Percentiles rank a stretch among this genome's conserved stretches.
phyloP scores from a whole-genome alignment of 2,888 invertebrate genomes.

The Drosophila aldrichi region DNA sequence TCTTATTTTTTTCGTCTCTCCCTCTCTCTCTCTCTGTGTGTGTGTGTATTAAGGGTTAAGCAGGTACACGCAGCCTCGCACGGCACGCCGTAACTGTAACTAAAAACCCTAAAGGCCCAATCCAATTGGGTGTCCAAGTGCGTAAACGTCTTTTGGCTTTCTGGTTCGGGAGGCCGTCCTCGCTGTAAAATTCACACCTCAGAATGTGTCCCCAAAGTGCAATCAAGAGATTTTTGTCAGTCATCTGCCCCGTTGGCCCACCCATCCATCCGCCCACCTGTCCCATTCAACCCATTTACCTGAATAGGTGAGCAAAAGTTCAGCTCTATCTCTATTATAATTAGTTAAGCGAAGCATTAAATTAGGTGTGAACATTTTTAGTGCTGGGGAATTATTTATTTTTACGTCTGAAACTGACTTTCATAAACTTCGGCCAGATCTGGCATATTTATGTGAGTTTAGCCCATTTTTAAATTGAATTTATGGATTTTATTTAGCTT shows the following conservation, averaged over 20 bases:
- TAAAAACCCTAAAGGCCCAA: constrained; percentile 56
- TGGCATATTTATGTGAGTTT: constrained; percentile 6
- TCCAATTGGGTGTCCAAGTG: constrained; percentile 28
- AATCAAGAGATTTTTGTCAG: constrained; percentile 69
- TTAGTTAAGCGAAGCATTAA: constrained; percentile 65
- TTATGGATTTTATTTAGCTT: neutral
- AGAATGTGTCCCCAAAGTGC: constrained; percentile 75
- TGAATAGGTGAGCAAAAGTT: constrained; percentile 6
- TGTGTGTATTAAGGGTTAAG: constrained; percentile 72
- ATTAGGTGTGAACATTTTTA: constrained; percentile 69
- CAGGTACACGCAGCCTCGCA: constrained; percentile 62
- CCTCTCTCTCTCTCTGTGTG: too few relatives aligned
- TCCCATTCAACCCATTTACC: neutral
- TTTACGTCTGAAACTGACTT: constrained; percentile 18
- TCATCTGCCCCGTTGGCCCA: constrained; percentile 35
- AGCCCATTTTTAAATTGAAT: constrained; percentile 4
- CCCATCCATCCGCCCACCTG: neutral
- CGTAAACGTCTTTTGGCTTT: constrained; percentile 28
- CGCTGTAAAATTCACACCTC: constrained; percentile 73
- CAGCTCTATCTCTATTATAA: constrained; percentile 46
- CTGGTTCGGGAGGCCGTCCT: neutral
- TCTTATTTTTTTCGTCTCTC: constrained; percentile 1
- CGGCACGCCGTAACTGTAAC: constrained; percentile 56
- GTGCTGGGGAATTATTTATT: constrained; percentile 63
- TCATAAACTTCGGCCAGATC: neutral